Evolutionary conservation across 2,113 vertebrate genomes (phyloP), one percentile per base, ranked within the genome.

Genomic region (Pseudolaguvia tuberculata): DNA sequence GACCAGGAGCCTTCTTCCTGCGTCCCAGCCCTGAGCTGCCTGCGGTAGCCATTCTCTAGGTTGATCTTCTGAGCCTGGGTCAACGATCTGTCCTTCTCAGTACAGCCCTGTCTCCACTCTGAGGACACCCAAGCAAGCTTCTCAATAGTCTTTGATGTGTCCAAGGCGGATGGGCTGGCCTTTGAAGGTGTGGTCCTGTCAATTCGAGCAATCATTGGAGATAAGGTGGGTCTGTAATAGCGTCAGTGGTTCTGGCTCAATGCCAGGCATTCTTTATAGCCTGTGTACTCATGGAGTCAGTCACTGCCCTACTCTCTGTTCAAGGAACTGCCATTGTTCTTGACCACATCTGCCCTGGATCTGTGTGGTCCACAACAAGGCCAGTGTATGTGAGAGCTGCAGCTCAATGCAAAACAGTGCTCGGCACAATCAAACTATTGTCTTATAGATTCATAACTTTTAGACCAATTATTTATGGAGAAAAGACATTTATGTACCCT

Each of bases 171-270:
- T 89, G 84, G 92, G 91, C 88, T 91, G 85, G 90, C 93, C 95
- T 95, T 95, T 97, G 93, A 96, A 96, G 94, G 93, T 94, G 92
- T 94, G 91, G 90, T 92, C 92, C 84, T 92, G 90, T 82, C 90
- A 2, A 87, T 53, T 91, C 65, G 84, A 90, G 81, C 94, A 94
- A 93, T 92, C 93, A 91, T 92, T 93, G 93, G 94, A 96, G 88
- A 92, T 91, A 89, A 91, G 91, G 92, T 90, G 92, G 92, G 91
- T 85, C 90, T 74, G 87, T 78, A 2, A 87, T 87, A 82, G 70
- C 73, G 89, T 93, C 92, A 92, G 89, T 91, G 91, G 91, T 86
- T 86, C 83, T 94, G 95, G 96, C 89, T 10, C 57, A 52, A 0
- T 78, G 91, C 95, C 96, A 96, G 88, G 88, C 91, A 94, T 95